Evolutionary conservation across 2,113 vertebrate genomes (phyloP).

Genomic region (Anthoscopus minutus): DNA sequence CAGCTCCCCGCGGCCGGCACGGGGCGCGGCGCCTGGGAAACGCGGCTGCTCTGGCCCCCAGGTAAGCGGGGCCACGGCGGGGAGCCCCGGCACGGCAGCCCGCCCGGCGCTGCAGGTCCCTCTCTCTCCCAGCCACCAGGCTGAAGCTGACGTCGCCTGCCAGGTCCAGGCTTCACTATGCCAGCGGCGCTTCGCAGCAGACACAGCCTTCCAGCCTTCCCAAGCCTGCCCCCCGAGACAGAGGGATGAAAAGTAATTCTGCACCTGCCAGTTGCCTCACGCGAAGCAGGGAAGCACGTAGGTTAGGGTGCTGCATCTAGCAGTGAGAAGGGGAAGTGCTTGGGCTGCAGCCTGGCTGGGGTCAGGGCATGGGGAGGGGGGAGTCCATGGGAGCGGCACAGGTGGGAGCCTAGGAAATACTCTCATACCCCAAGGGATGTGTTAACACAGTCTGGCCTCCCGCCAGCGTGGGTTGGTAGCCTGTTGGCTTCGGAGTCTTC

Average conservation of each 20-base stretch:
- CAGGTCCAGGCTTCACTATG: background rate
- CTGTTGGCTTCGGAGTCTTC: background rate
- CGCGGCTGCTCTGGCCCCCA: background rate
- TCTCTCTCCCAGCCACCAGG: background rate
- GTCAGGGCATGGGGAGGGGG: background rate
- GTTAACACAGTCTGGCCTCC: background rate
- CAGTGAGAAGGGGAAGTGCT: background rate
- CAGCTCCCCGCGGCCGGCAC: background rate
- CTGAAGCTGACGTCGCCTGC: background rate
- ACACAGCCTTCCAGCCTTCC: background rate
- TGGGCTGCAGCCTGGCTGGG: background rate
- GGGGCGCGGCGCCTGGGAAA: background rate
- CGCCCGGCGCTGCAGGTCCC: background rate
- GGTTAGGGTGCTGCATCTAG: background rate
- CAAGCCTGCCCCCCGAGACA: background rate
- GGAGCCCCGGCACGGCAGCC: background rate
- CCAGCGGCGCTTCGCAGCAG: background rate
- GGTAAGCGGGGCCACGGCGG: background rate
- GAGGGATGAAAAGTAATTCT: background rate
- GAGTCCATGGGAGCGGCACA: accelerated
- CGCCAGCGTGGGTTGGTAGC: accelerated
- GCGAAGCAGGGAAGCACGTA: background rate
- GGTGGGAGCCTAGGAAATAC: background rate
- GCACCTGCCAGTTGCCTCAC: background rate
- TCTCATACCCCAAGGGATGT: background rate